Evolutionary conservation across 2,113 vertebrate species (phyloP).

Genomic region (Dasyornis broadbenti): DNA sequence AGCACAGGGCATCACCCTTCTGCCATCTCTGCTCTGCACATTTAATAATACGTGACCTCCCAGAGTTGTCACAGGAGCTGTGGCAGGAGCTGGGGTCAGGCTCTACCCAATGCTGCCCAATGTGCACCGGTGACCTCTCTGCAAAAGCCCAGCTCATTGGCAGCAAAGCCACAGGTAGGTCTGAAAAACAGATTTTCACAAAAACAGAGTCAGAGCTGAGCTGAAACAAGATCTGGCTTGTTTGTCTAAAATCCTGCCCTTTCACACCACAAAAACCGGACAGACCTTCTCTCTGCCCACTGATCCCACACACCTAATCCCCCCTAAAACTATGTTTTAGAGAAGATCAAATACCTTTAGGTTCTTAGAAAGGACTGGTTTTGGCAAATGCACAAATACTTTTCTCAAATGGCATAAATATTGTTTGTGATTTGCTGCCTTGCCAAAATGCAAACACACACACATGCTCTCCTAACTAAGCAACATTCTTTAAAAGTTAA

Average conservation of each 20-base stretch:
- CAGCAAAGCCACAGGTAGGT: neutral
- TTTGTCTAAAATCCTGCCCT: neutral
- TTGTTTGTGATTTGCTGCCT: neutral
- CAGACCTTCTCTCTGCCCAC: neutral
- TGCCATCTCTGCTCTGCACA: neutral
- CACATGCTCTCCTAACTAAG: neutral
- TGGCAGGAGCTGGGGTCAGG: neutral
- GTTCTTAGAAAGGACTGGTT: neutral
- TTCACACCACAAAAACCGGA: neutral
- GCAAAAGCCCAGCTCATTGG: neutral
- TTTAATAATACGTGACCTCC: neutral
- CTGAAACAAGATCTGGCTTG: neutral
- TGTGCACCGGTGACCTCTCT: neutral
- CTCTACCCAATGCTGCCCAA: neutral
- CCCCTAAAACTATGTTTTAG: neutral
- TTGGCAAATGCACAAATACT: neutral
- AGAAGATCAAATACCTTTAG: neutral
- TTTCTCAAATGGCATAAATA: constrained; percentile 6
- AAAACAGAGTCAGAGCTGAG: neutral
- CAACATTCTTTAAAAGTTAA: constrained; percentile 6
- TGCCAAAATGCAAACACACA: constrained; percentile 11
- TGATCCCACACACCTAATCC: neutral
- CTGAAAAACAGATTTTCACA: neutral
- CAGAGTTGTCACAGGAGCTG: accelerated
- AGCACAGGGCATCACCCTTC: neutral